Percentiles rank a stretch among this genome's conserved stretches.
Evolutionary conservation across 2,113 vertebrate genomes (phyloP).

Genomic region (Microcebus griseorufus): DNA sequence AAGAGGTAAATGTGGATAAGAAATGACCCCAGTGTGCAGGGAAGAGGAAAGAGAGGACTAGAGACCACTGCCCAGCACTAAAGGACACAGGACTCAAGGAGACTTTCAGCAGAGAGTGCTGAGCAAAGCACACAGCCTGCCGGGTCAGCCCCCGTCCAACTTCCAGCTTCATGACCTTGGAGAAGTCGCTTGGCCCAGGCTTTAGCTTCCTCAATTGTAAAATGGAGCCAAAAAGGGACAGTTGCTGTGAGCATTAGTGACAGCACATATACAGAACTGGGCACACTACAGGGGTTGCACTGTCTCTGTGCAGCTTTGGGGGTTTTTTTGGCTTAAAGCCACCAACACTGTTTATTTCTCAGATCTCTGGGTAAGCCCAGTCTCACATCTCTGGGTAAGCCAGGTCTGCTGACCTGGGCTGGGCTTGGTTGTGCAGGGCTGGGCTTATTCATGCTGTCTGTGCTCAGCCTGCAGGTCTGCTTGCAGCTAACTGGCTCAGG

Average conservation of each 20-base stretch:
- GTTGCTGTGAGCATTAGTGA: background rate
- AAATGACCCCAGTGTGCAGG: background rate
- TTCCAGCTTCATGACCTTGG: background rate
- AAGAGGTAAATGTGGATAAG: background rate
- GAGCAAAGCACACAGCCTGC: background rate
- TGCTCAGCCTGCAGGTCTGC: background rate
- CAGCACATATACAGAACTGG: fast-evolving
- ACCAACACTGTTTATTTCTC: background rate
- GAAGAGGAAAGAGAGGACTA: background rate
- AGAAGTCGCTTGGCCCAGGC: background rate
- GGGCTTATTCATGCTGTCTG: background rate
- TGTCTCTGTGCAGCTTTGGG: background rate
- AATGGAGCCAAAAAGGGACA: background rate
- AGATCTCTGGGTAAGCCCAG: background rate
- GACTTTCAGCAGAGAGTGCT: background rate
- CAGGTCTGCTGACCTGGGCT: background rate
- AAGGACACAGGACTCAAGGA: fast-evolving
- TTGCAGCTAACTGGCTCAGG: background rate
- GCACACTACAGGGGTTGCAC: background rate
- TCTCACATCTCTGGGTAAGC: background rate
- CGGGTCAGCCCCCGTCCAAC: background rate
- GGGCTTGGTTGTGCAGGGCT: background rate
- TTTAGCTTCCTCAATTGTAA: background rate
- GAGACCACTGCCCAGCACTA: background rate
- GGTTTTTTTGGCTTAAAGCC: background rate